Evolutionary conservation across 2,113 vertebrate species (phyloP), one percentile per base, ranked within the genome.

Genomic region (Brachyhypopomus gauderio): DNA sequence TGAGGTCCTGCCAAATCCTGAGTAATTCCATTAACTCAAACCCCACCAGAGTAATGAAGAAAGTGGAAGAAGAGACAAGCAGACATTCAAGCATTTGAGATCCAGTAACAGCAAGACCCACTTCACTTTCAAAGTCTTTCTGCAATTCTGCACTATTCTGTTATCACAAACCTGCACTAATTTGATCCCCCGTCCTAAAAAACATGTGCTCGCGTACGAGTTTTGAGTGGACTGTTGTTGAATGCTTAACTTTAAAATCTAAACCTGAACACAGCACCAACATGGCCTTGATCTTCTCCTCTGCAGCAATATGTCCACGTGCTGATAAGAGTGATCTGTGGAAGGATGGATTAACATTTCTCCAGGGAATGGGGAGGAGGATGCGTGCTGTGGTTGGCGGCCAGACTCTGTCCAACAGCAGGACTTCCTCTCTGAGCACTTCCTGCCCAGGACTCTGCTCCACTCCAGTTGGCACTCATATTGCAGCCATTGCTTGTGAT

Each of bases 1-100:
- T 78, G 58, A 79, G 58, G 83, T 78, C 72, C 45, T 80, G 83
- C 81, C 87, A 87, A 81, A 87, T 82, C 79, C 66, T 75, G 52
- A 80, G 78, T 82, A 86, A 88, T 81, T 87, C 86, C 77, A 87
- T 87, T 84, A 86, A 85, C 64, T 84, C 82, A 78, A 86, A 83
- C 79, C 81, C 74, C 74, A 71, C 73, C 60, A 55, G 76, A 64
- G 82, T 63, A 85, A 84, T 86, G 60, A 82, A 81, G 79, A 83
- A 63, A 82, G 55, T 77, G 52, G 73, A 83, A 60, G 75, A 77
- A 83, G 72, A 74, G 66, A 59, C 58, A 56, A 56, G 74, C 84
- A 86, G 83, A 81, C 75, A 76, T 73, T 63, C 52, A 78, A 56
- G 78, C 34, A 79, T 72, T 67, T 80, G 14, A 52, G 63, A 66